phyloP scores from a whole-genome alignment of 2,113 vertebrate species.

The Serinus canaria region DNA sequence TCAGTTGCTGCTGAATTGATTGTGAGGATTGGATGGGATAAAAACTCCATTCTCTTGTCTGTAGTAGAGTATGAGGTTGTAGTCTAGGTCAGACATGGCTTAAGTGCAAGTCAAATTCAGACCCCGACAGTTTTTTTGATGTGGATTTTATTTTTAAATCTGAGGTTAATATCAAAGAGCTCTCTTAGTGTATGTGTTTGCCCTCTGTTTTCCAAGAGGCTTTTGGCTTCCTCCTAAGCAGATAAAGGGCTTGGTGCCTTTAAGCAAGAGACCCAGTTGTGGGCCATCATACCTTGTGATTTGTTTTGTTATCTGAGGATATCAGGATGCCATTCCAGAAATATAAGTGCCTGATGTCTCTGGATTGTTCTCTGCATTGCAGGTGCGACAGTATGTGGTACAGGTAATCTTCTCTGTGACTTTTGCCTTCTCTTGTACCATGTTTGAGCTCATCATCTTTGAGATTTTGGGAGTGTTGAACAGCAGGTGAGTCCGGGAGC shows the following conservation, averaged over 20 bases:
- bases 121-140: background rate
- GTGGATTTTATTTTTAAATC: background rate
- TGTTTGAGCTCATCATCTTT: conserved; percentile 99
- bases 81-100: background rate
- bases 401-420: conserved; percentile 98
- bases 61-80: accelerated
- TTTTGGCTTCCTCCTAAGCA: background rate
- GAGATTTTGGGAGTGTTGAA: conserved; percentile 95
- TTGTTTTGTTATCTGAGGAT: background rate
- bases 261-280: background rate
- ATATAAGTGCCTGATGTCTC: background rate
- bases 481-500: conserved; percentile 81
- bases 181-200: background rate
- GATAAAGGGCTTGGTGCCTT: background rate
- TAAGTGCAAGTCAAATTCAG: background rate
- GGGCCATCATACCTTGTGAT: background rate
- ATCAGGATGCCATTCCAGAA: background rate
- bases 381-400: conserved; percentile 95
- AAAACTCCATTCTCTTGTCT: background rate
- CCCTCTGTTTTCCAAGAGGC: background rate
- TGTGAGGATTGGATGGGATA: background rate
- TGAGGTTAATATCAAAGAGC: background rate
- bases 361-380: background rate
- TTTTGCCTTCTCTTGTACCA: conserved; percentile 98
- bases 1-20: background rate